phyloP scores from a whole-genome alignment of 1,140 invertebrate genomes.

The Drosophila ironensis region DNA sequence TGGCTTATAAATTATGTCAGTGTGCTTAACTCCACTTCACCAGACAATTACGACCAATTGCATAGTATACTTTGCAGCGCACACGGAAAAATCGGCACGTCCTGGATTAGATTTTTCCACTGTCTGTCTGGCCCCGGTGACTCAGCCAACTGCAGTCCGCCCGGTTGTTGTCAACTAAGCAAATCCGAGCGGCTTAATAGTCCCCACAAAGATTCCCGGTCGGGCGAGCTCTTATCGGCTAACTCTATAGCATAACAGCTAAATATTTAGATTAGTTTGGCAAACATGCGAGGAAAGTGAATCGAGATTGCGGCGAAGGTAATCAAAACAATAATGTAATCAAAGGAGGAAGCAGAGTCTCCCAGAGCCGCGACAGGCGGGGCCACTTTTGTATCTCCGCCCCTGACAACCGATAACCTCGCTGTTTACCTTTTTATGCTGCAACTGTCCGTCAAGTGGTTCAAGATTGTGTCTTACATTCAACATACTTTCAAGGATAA shows the following conservation, averaged over 20 bases:
- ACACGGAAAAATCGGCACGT: constrained; percentile 6
- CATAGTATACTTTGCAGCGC: constrained; percentile 30
- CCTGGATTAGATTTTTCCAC: not conserved
- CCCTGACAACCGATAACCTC: constrained; percentile 2
- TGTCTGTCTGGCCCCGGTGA: not conserved
- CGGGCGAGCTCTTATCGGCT: constrained; percentile 11
- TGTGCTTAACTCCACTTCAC: constrained; percentile 6
- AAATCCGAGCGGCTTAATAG: not conserved
- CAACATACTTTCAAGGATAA: too few relatives aligned
- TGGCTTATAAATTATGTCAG: constrained; percentile 34
- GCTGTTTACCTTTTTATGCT: constrained; percentile 26
- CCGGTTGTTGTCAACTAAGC: not conserved
- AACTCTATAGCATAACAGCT: constrained; percentile 38
- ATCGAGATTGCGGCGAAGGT: constrained; percentile 20
- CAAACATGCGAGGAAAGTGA: constrained; percentile 37
- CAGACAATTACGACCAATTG: constrained; percentile 3
- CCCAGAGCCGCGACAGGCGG: not conserved
- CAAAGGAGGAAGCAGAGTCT: not conserved
- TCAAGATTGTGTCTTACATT: not conserved
- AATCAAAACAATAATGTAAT: constrained; percentile 27
- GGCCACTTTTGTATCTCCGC: constrained; percentile 2
- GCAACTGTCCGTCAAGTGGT: constrained; percentile 3
- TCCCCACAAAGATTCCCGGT: not conserved
- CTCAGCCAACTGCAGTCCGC: not conserved
- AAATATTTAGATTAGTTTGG: constrained; percentile 47